These are phyloP conservation scores for Leptopilina myrica DNA, from an alignment of 2,888 invertebrate genomes.

Conservation along the genomic window DNA sequence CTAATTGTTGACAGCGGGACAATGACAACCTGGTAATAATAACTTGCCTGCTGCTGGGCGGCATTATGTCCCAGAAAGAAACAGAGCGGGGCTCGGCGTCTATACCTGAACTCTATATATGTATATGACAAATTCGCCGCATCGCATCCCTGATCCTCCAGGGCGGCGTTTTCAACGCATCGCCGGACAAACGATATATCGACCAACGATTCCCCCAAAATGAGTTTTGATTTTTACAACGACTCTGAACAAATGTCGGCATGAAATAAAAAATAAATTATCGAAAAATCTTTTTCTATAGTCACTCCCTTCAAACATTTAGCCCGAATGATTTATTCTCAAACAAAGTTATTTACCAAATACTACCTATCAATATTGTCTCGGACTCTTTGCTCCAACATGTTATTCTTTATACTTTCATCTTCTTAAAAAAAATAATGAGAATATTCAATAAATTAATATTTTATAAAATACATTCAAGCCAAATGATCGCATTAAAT, in stretches of 20 bases:
- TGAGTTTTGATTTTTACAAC: constrained; percentile 38
- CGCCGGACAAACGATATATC: constrained; percentile 32
- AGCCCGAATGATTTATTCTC: background rate
- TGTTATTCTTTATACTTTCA: no score
- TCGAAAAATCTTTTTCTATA: background rate
- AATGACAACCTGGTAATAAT: constrained; percentile 68
- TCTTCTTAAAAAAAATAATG: no score
- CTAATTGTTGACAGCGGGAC: constrained; percentile 74
- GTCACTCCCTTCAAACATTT: constrained; percentile 8
- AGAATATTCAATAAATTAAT: no score
- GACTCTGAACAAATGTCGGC: constrained; percentile 36
- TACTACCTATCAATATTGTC: no score
- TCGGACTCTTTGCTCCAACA: no score
- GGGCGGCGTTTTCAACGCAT: constrained; percentile 48
- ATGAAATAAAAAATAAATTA: constrained; percentile 35
- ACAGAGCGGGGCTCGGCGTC: constrained; percentile 32
- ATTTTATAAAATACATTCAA: no score
- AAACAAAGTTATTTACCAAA: no score
- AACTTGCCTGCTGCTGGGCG: constrained; percentile 65
- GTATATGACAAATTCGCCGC: constrained; percentile 48
- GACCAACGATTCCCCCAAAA: constrained; percentile 34
- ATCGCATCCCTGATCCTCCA: constrained; percentile 41
- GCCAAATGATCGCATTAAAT: no score
- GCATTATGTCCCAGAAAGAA: constrained; percentile 41
- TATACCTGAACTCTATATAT: constrained; percentile 42